Evolutionary conservation across 2,113 vertebrate species (phyloP).

Genomic region (Sterna hirundo): DNA sequence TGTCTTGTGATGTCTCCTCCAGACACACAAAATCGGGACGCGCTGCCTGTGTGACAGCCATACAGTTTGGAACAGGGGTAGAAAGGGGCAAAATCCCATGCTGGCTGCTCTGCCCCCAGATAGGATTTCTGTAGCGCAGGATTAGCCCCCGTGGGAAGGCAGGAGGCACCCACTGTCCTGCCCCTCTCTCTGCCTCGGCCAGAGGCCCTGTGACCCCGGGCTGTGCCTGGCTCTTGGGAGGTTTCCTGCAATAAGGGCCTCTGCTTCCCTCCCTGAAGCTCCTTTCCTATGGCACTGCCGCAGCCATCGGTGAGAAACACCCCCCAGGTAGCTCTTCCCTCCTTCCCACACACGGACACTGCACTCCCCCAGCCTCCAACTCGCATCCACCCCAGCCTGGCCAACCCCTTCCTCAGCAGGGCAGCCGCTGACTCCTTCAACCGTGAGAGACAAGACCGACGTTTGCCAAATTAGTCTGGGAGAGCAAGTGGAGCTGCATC

Average conservation of each 20-base stretch:
- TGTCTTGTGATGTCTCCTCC: background rate
- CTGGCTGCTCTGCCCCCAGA: background rate
- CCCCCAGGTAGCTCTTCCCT: background rate
- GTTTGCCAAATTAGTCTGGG: background rate
- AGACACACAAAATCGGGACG: background rate
- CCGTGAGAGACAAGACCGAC: background rate
- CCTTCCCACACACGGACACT: background rate
- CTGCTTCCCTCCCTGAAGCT: background rate
- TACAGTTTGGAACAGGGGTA: background rate
- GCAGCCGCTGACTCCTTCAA: background rate
- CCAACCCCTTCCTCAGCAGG: background rate
- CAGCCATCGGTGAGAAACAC: background rate
- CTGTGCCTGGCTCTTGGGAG: background rate
- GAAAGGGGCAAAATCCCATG: background rate
- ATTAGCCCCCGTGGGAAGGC: background rate
- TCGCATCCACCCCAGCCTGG: background rate
- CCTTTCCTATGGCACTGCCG: background rate
- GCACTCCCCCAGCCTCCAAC: background rate
- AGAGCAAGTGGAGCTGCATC: background rate
- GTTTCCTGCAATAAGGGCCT: background rate
- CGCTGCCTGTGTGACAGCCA: background rate
- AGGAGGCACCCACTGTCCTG: background rate
- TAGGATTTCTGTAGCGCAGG: background rate
- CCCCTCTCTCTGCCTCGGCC: background rate
- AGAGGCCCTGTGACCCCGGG: accelerated